Evolutionary conservation across 1,140 invertebrate species (phyloP), one percentile per base, ranked within the genome.

Genomic region (Magallana angulata): DNA sequence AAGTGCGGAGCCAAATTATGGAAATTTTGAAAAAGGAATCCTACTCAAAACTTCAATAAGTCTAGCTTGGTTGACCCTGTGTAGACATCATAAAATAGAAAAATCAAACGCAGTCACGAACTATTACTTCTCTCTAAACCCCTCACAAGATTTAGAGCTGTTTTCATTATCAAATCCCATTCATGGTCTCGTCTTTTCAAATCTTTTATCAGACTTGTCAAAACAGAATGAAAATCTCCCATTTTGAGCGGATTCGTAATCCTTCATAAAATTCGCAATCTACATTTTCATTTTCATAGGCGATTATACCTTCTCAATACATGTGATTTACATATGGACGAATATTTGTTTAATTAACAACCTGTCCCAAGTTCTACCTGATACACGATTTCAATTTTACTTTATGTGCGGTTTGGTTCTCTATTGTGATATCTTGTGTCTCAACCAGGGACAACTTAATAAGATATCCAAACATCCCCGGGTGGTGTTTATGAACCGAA

Each of bases 211-310:
- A 76, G 9, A 30, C 68, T 76, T 76, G 24, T 76, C 68, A 76
- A 76, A 76, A 76, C 68, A 76, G 68, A 48, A 11, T 76, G 8
- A 1, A 76, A 76, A 76, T 76, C 68, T 30, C 68, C 24, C 68
- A 30, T 76, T 76, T 76, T 76, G 68, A 9, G 60, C 36, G 68
- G 68, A 76, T 76, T 76, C 68, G 68, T 36, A 76, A 76, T 76
- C 68, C 68, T 76, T 76, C 68, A 76, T 76, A 76, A 71, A 76
- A 76, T 76, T 76, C 24, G 68, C 68, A 76, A 76, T 76, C 68
- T 76, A 76, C 68, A 30, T 76, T 30, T 76, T 76, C 30, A 76
- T 76, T 76, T 76, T 76, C 24, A 30, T 76, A 76, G 68, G 68
- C 68, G 68, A 76, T 76, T 76, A 76, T 76, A 9, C 8, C 24